Base-by-base conservation (phyloP, 1,140 invertebrate genomes). In the Solen grandis region DNA sequence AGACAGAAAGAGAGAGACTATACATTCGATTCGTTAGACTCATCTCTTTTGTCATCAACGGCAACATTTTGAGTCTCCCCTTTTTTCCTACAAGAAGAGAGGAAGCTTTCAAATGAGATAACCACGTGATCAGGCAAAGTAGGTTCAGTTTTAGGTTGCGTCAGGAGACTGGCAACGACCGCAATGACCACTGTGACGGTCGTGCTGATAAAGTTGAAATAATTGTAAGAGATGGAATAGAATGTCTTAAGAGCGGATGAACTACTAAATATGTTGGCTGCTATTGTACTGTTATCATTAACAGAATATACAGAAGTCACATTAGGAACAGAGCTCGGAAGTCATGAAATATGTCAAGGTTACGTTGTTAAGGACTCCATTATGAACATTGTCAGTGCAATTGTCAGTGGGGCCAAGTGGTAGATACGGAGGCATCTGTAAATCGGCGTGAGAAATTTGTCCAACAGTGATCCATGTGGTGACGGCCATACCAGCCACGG, bases 211-310 rank as follows among this genome's bases (percentile, higher is more conserved):
- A 72, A 41, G 35, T 72, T 57, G 25, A 72, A 72, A 41, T 72
- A 72, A 50, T 57, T 72, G 54, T 72, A 72, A 22, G 69, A 72
- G 14, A 72, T 72, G 2, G 52, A 57, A 16, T 72, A 72, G 25
- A 72, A 72, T n/a, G n/a, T n/a, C n/a, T n/a, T n/a, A n/a, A n/a
- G n/a, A n/a, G n/a, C n/a, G n/a, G n/a, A n/a, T n/a, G 8, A 54
- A 57, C 27, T 72, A 22, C 3, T 57, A 41, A 4, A 31, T 41
- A 22, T 35, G 29, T 3, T 36, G 63, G 63, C 1, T 16, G 19
- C 4, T 2, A 3, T 8, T 16, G 2, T 1, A 46, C 2, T 8
- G 16, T 31, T 3, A 13, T 5, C n/a, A 16, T 2, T 25, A 22
- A 14, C 1, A 41, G 27, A 46, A 4, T n/a, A 27, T 31, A 5